Conservation (phyloP, 2,888 invertebrate species). For the Baronia brevicornis region DNA sequence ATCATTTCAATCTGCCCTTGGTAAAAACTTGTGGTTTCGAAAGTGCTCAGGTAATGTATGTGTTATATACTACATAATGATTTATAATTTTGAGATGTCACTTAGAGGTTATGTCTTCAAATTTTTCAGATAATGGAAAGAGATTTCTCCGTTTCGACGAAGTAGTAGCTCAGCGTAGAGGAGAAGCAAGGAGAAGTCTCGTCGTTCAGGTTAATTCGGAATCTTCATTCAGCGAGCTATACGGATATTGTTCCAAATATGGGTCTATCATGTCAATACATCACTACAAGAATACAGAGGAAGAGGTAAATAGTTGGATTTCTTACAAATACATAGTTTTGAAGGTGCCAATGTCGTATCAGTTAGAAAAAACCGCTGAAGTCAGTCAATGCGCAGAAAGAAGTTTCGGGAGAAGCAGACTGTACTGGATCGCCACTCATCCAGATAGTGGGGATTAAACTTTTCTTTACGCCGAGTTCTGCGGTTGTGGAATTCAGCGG, state of each 20-base stretch:
- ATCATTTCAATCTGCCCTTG: slow-evolving; percentile 32
- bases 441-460: too few relatives aligned
- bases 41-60: slow-evolving; percentile 46
- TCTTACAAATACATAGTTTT: background rate
- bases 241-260: slow-evolving; percentile 80
- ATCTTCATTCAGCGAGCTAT: slow-evolving; percentile 79
- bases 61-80: slow-evolving; percentile 1
- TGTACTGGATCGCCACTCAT: too few relatives aligned
- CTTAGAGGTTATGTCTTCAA: slow-evolving; percentile 50
- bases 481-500: too few relatives aligned
- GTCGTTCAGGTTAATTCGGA: slow-evolving; percentile 85
- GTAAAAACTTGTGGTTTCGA: slow-evolving; percentile 42
- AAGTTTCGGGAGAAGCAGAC: too few relatives aligned
- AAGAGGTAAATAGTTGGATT: slow-evolving; percentile 45
- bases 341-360: background rate
- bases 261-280: slow-evolving; percentile 79
- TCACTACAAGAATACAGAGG: slow-evolving; percentile 75
- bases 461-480: too few relatives aligned
- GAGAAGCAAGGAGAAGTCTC: slow-evolving; percentile 81
- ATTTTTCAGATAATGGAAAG: slow-evolving; percentile 39
- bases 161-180: slow-evolving; percentile 73
- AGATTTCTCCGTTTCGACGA: slow-evolving; percentile 73
- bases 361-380: too few relatives aligned
- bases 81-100: slow-evolving; percentile 16
- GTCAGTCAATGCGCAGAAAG: too few relatives aligned